Percentiles rank a stretch among this genome's conserved stretches.
Evolutionary conservation across 2,797 vertebrate species (phyloP).

Genomic region (Peromyscus eremicus): DNA sequence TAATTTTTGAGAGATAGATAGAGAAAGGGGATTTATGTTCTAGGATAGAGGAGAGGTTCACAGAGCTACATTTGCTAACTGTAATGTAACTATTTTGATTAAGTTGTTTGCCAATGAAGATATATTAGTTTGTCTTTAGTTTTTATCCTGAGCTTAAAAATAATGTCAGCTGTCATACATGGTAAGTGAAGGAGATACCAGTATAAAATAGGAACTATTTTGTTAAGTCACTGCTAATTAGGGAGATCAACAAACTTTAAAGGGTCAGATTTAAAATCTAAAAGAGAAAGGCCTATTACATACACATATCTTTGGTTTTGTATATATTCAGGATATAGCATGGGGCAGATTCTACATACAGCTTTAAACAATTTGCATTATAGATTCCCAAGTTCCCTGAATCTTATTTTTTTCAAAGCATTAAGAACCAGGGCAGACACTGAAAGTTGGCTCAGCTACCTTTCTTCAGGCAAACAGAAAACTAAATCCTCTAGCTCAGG

Average conservation of each 20-base stretch:
- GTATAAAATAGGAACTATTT: constrained; percentile 4
- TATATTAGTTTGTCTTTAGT: constrained; percentile 53
- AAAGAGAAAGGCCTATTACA: constrained; percentile 47
- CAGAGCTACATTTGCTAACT: constrained; percentile 18
- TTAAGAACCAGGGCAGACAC: not conserved
- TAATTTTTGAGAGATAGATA: not conserved
- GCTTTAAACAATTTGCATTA: constrained; percentile 15
- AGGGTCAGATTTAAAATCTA: constrained; percentile 45
- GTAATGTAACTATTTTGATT: constrained; percentile 40
- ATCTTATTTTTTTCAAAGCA: constrained; percentile 61
- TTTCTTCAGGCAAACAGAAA: constrained; percentile 61
- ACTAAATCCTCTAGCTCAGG: constrained; percentile 45
- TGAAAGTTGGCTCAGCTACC: constrained; percentile 34
- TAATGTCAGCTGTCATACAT: constrained; percentile 9
- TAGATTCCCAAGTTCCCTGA: constrained; percentile 39
- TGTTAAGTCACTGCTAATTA: not conserved
- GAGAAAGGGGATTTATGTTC: constrained; percentile 50
- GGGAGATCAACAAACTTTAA: constrained; percentile 18
- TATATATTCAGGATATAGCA: not conserved
- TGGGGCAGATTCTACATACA: not conserved
- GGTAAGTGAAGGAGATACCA: not conserved
- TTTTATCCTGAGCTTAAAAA: constrained; percentile 65
- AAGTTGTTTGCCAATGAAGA: constrained; percentile 46
- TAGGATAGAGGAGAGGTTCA: constrained; percentile 27
- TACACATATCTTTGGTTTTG: not conserved